Evolutionary conservation across 2,888 invertebrate species (phyloP).

Genomic region (Marronus borbonicus): DNA sequence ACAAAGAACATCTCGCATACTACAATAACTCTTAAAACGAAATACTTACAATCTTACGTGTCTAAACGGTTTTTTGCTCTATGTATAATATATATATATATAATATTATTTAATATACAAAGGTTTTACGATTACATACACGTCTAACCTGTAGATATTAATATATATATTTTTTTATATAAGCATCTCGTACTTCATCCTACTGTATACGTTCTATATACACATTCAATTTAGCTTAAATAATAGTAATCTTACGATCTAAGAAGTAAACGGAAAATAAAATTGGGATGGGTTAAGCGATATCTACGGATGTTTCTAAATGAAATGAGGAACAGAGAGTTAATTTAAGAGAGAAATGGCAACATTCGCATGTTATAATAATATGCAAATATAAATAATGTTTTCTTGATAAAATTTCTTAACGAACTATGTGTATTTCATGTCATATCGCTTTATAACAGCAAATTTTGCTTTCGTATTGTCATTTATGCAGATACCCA

Average conservation of each 20-base stretch:
- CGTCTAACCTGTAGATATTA: not conserved
- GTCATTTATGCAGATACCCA: slow-evolving; percentile 60
- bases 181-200: not conserved
- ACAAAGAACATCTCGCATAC: not conserved
- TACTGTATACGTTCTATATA: slow-evolving; percentile 3
- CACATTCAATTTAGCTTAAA: not conserved
- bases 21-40: not conserved
- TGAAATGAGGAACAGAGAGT: not conserved
- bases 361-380: not conserved
- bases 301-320: too few relatives aligned
- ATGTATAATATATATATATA: not conserved
- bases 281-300: too few relatives aligned
- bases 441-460: slow-evolving; percentile 28
- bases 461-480: slow-evolving; percentile 52
- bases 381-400: not conserved
- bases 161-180: not conserved
- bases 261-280: not conserved
- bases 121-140: not conserved
- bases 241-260: slow-evolving; percentile 1
- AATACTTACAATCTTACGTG: not conserved
- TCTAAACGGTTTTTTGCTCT: not conserved
- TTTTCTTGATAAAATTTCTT: not conserved
- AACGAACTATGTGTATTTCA: slow-evolving; percentile 6
- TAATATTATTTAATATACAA: not conserved
- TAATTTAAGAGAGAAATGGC: slow-evolving; percentile 2